Conservation (phyloP, 2,888 invertebrate species). For the Alloscopus bannaensis region DNA sequence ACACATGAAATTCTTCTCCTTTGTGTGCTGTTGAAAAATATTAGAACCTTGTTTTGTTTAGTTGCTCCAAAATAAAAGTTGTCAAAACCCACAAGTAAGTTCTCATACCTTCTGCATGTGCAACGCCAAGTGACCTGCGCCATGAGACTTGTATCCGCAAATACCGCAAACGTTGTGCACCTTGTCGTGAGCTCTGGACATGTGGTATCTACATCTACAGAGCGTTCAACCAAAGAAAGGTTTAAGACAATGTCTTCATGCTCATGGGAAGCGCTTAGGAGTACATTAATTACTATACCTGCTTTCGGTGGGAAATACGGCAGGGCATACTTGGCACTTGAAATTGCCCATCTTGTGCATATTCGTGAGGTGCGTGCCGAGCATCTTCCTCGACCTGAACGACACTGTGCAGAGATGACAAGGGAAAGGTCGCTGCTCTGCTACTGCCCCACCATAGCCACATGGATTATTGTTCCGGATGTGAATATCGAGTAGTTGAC, state of each 20-base stretch:
- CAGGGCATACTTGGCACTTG: slow-evolving; percentile 14
- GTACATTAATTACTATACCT: slow-evolving; percentile 15
- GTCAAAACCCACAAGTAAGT: background rate
- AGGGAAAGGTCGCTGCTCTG: background rate
- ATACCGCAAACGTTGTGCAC: slow-evolving; percentile 39
- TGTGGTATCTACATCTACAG: slow-evolving; percentile 26
- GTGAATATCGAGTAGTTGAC: slow-evolving; percentile 14
- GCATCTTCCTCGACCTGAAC: background rate
- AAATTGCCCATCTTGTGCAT: slow-evolving; percentile 20
- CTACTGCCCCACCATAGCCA: background rate
- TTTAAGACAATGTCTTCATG: background rate
- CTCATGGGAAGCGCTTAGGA: background rate
- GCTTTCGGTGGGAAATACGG: slow-evolving; percentile 37
- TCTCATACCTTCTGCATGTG: slow-evolving; percentile 56
- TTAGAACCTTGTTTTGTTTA: background rate
- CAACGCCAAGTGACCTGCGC: slow-evolving; percentile 23
- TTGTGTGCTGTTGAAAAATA: slow-evolving; percentile 44
- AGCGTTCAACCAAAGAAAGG: background rate
- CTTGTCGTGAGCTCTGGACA: slow-evolving; percentile 33
- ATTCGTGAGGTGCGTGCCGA: slow-evolving; percentile 2
- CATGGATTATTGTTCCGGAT: background rate
- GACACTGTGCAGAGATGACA: slow-evolving; percentile 2
- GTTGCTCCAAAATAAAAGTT: slow-evolving; percentile 1
- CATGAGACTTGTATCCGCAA: slow-evolving; percentile 44
- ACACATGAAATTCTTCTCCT: slow-evolving; percentile 39